These are phyloP conservation scores for Gymnarchus niloticus DNA, from an alignment of 2,113 vertebrate genomes.

Conservation along the genomic window DNA sequence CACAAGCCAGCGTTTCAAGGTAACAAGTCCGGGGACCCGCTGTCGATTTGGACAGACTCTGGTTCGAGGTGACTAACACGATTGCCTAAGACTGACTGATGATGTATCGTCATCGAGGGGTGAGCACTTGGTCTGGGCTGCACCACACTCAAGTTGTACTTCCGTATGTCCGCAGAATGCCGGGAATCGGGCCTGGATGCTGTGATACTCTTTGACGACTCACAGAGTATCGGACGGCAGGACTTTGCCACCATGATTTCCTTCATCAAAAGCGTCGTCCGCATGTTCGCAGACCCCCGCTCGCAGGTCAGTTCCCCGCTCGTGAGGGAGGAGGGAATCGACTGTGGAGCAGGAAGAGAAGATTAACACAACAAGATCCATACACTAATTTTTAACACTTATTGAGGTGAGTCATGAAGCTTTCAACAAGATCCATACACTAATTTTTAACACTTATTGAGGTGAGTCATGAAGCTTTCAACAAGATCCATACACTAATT, in stretches of 20 bases:
- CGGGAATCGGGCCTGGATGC: slow-evolving; percentile 52
- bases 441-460: background rate
- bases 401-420: too few relatives aligned
- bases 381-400: background rate
- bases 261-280: slow-evolving; percentile 56
- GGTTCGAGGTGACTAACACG: background rate
- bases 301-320: slow-evolving; percentile 46
- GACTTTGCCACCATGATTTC: slow-evolving; percentile 60
- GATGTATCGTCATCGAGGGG: too few relatives aligned
- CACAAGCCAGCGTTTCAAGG: slow-evolving; percentile 46
- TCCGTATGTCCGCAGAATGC: slow-evolving; percentile 47
- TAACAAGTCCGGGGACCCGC: background rate
- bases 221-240: slow-evolving; percentile 15
- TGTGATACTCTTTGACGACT: slow-evolving; percentile 62
- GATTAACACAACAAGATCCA: background rate
- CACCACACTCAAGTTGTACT: background rate
- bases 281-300: slow-evolving; percentile 41
- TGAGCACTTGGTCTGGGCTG: background rate
- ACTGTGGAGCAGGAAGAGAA: background rate
- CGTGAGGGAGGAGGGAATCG: background rate
- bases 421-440: background rate
- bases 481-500: background rate
- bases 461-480: too few relatives aligned
- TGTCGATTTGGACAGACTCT: background rate
- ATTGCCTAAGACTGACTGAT: background rate